Base-by-base conservation (phyloP, 2,797 vertebrate species). In the Micropoecilia bifurca region DNA sequence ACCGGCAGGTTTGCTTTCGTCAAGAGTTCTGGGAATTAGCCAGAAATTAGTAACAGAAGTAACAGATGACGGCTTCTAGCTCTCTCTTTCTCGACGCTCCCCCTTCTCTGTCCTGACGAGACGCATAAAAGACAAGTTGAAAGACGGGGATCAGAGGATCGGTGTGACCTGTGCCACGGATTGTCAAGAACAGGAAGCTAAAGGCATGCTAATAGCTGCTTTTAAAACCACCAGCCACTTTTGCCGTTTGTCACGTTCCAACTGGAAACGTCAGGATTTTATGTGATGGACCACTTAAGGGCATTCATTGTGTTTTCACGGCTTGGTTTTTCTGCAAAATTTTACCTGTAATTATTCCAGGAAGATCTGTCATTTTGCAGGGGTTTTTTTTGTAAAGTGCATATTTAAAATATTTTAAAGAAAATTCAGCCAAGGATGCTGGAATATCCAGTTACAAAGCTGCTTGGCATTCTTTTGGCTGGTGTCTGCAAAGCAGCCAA, bases 21-120 rank as follows among this genome's bases (percentile, higher is more conserved):
- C 78, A 57, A 50, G 66, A 77, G 87, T 89, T 90, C 61, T 79
- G 75, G 71, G 88, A 91, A 91, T 92, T 90, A 89, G 80, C 59
- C 75, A 74, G 74, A 90, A 92, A 91, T 85, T 22, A 88, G 88
- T n/a, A n/a, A n/a, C 74, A 72, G 84, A 83, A 77, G 45, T 43
- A 47, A 61, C 61, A 46, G 46, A 45, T 41, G 20, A 75, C 80
- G 85, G 72, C 16, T 77, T 76, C 33, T 36, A 22, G 18, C 47
- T 48, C 4, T 18, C 4, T 47, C 14, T 47, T 1, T 47, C 4
- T 48, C 43, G 57, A 25, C 25, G 8, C 18, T 47, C 9, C n/a
- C 4, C 30, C 73, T 63, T 33, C 63, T 61, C 55, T 77, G 74
- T 85, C n/a, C 47, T 74, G 88, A 91, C 86, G 87, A 87, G 83